phyloP scores from a whole-genome alignment of 2,797 vertebrate genomes.

The Myripristis murdjan region DNA sequence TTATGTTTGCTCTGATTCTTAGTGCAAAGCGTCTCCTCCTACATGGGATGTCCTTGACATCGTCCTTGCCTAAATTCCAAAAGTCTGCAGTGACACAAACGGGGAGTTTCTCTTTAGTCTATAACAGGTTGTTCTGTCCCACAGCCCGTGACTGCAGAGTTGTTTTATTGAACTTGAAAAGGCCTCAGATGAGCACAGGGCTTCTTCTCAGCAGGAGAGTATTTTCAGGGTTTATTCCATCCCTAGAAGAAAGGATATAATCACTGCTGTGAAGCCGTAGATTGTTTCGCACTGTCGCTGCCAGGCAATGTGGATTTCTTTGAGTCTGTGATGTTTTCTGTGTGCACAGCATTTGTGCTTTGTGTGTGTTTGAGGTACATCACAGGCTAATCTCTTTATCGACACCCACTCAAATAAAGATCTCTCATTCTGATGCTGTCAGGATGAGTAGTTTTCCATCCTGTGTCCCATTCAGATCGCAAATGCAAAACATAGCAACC shows the following conservation, averaged over 20 bases:
- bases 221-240: slow-evolving; percentile 24
- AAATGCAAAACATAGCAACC: slow-evolving; percentile 43
- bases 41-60: slow-evolving; percentile 70
- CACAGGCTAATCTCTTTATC: slow-evolving; percentile 37
- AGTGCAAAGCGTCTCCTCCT: slow-evolving; percentile 20
- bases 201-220: slow-evolving; percentile 8
- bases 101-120: slow-evolving; percentile 15
- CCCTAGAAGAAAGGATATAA: slow-evolving; percentile 2
- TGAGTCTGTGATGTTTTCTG: neutral
- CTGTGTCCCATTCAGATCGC: slow-evolving; percentile 26
- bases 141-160: slow-evolving; percentile 17
- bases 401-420: slow-evolving; percentile 41
- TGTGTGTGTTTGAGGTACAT: neutral
- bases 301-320: neutral
- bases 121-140: slow-evolving; percentile 43
- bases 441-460: slow-evolving; percentile 5
- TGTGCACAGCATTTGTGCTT: slow-evolving; percentile 25
- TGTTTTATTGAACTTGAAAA: slow-evolving; percentile 45
- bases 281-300: neutral
- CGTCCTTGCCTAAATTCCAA: slow-evolving; percentile 64
- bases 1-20: slow-evolving; percentile 30
- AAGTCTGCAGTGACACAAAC: slow-evolving; percentile 33
- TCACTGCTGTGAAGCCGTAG: neutral
- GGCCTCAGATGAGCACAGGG: neutral
- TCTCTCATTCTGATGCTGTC: slow-evolving; percentile 15